Conservation (phyloP, 2,113 vertebrate genomes). For the Phodopus roborovskii region DNA sequence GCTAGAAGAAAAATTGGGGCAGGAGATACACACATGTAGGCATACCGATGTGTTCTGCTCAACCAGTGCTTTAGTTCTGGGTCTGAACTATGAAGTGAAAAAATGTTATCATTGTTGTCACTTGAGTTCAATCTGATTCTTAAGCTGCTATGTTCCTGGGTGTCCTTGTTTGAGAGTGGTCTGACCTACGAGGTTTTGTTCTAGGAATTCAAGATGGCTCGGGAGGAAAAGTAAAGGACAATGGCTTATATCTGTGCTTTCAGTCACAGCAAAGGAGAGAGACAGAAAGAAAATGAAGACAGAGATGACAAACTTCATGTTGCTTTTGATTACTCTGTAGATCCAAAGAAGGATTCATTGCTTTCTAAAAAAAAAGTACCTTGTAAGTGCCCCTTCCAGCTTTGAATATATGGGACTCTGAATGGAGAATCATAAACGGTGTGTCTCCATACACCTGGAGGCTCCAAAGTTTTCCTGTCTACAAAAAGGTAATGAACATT, state of each 20-base stretch:
- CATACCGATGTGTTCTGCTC: not conserved
- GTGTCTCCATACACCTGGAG: not conserved
- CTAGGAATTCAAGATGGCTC: not conserved
- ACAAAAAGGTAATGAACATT: slow-evolving; percentile 30
- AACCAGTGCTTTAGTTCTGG: too few species aligned
- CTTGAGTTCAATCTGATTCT: not conserved
- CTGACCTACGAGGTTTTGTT: not conserved
- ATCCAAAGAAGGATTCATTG: not conserved
- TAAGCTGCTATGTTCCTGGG: not conserved
- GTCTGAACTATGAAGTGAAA: not conserved
- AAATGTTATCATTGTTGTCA: not conserved
- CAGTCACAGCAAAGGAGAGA: not conserved
- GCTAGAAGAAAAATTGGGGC: not conserved
- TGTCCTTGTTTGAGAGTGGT: not conserved
- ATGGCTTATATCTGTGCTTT: not conserved
- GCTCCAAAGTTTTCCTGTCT: slow-evolving; percentile 39
- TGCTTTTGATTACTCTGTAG: not conserved
- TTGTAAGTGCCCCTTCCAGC: not conserved
- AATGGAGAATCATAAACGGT: too few species aligned
- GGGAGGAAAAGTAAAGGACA: not conserved
- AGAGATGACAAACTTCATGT: not conserved
- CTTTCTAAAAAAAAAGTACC: not conserved
- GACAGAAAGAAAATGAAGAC: not conserved
- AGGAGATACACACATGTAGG: too few species aligned
- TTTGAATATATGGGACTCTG: not conserved